phyloP scores from a whole-genome alignment of 2,113 vertebrate genomes.

The Marmota monax region DNA sequence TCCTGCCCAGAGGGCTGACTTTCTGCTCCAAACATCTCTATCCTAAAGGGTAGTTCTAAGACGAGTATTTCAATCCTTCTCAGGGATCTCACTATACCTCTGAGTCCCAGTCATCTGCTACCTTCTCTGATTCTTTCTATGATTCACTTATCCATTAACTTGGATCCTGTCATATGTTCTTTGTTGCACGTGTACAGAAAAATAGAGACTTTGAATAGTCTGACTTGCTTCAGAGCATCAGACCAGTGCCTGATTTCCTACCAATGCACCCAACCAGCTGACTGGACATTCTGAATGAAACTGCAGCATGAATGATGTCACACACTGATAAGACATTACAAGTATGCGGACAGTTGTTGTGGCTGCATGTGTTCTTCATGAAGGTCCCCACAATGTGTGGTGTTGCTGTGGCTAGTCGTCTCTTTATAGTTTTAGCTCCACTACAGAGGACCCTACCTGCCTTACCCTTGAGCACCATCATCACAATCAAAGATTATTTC shows the following conservation, averaged over 20 bases:
- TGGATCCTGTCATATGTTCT: background rate
- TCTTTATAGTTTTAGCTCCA: background rate
- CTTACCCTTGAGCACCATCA: background rate
- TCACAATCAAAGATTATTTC: background rate
- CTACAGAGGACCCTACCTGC: background rate
- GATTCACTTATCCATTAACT: background rate
- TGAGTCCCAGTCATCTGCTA: background rate
- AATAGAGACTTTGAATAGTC: background rate
- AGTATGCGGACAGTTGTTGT: background rate
- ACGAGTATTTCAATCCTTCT: background rate
- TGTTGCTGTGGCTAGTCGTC: background rate
- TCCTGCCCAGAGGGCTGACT: background rate
- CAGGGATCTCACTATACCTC: background rate
- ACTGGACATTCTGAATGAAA: background rate
- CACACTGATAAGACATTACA: background rate
- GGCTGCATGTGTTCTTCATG: background rate
- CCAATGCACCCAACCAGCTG: too few species aligned
- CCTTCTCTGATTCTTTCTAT: background rate
- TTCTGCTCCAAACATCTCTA: background rate
- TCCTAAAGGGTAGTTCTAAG: background rate
- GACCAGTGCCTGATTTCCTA: background rate
- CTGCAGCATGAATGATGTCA: background rate
- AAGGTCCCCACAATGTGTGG: background rate
- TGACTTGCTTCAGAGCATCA: background rate
- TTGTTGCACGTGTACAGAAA: background rate